These are phyloP conservation scores for Thaumatotibia leucotreta DNA, from an alignment of 1,140 invertebrate genomes.

Conservation along the genomic window DNA sequence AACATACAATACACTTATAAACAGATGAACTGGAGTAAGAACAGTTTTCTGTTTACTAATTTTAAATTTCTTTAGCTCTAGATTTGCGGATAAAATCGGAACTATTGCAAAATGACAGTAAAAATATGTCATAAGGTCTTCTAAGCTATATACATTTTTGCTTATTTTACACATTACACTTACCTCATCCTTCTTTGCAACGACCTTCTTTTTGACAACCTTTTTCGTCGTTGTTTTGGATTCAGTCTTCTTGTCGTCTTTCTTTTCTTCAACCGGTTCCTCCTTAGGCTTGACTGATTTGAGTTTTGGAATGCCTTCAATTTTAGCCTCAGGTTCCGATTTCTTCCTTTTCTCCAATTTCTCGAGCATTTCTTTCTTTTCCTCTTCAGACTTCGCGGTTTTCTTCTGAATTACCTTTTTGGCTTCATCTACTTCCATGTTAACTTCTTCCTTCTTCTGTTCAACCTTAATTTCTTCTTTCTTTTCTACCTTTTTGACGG, in stretches of 20 bases:
- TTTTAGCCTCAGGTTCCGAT: constrained; percentile 64
- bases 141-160: constrained; percentile 41
- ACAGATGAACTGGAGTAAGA: neutral
- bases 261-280: constrained; percentile 67
- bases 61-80: neutral
- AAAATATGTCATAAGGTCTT: neutral
- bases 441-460: constrained; percentile 57
- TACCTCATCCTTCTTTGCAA: constrained; percentile 71
- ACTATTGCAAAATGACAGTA: neutral
- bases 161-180: constrained; percentile 34
- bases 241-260: constrained; percentile 53
- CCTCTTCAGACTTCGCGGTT: constrained; percentile 72
- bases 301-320: constrained; percentile 76
- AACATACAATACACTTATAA: constrained; percentile 17
- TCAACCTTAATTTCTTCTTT: constrained; percentile 42
- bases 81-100: neutral
- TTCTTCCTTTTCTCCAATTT: constrained; percentile 74
- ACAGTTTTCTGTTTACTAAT: neutral
- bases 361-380: constrained; percentile 72
- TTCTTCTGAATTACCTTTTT: constrained; percentile 75
- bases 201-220: constrained; percentile 70
- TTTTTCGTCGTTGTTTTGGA: constrained; percentile 67
- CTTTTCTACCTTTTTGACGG: constrained; percentile 37
- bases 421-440: constrained; percentile 70
- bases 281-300: constrained; percentile 76